Evolutionary conservation across 2,113 vertebrate species (phyloP).

Genomic region (Hyperopisus bebe): DNA sequence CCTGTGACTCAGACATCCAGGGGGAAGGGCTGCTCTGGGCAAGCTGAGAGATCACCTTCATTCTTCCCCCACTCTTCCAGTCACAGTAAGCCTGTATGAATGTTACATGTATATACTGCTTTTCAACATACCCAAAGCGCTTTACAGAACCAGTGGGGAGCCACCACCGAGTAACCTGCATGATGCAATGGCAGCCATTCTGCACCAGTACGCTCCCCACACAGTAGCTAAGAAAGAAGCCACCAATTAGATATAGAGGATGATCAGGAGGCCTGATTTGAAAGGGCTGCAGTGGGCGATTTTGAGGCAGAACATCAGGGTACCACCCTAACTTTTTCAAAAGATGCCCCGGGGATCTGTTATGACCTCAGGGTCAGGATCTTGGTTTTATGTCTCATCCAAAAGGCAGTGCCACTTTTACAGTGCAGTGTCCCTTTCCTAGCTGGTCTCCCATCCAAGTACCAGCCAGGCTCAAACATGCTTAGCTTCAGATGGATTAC

Average conservation of each 20-base stretch:
- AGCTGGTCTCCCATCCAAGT: background rate
- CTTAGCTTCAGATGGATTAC: background rate
- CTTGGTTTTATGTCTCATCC: background rate
- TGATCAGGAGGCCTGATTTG: background rate
- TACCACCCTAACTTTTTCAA: background rate
- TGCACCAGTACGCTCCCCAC: background rate
- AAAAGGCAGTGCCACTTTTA: background rate
- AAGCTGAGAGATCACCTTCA: conserved; percentile 47
- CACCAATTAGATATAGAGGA: background rate
- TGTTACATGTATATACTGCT: background rate
- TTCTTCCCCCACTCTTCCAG: conserved; percentile 46
- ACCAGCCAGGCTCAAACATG: background rate
- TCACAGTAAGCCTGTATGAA: conserved; percentile 44
- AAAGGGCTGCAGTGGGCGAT: background rate
- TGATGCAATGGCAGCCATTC: background rate
- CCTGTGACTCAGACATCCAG: conserved; percentile 39
- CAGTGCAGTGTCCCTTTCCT: background rate
- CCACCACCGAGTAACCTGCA: background rate
- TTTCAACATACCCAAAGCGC: background rate
- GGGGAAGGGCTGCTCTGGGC: conserved; percentile 44
- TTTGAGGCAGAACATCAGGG: background rate
- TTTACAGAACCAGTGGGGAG: background rate
- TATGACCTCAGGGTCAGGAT: background rate
- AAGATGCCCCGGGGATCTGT: background rate
- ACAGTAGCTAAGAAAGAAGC: background rate